phyloP scores from a whole-genome alignment of 2,888 invertebrate genomes.

The Carterocephalus palaemon region DNA sequence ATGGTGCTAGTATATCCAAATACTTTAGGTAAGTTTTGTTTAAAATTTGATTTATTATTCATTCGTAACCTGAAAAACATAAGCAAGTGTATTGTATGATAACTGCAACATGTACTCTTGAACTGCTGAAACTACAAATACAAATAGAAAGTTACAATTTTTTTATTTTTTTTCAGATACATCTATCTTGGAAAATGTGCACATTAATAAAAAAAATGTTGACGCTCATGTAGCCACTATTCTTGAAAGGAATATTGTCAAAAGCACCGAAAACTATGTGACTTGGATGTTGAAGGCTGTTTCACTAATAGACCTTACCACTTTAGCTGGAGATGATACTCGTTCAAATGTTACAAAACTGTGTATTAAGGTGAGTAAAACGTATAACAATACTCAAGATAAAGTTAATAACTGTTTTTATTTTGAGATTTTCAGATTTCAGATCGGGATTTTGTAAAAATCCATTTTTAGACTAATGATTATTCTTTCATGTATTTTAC shows the following conservation, averaged over 20 bases:
- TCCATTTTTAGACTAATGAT: too few relatives aligned
- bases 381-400: too few relatives aligned
- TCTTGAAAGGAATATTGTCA: constrained; percentile 49
- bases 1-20: too few relatives aligned
- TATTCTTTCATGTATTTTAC: too few relatives aligned
- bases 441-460: too few relatives aligned
- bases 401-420: too few relatives aligned
- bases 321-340: constrained; percentile 91
- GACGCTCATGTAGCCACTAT: constrained; percentile 54
- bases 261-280: constrained; percentile 74
- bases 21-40: too few relatives aligned
- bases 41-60: too few relatives aligned
- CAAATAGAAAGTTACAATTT: neutral
- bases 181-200: constrained; percentile 42
- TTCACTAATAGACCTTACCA: constrained; percentile 94
- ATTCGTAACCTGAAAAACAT: neutral
- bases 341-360: constrained; percentile 87
- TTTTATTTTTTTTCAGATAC: constrained; percentile 40
- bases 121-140: neutral
- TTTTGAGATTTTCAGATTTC: too few relatives aligned
- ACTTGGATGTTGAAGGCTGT: constrained; percentile 91
- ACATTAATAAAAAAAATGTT: constrained; percentile 53
- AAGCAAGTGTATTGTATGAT: too few relatives aligned
- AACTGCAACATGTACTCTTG: too few relatives aligned
- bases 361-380: constrained; percentile 84